phyloP scores from a whole-genome alignment of 2,113 vertebrate genomes.

The Neolamprologus variostigma region DNA sequence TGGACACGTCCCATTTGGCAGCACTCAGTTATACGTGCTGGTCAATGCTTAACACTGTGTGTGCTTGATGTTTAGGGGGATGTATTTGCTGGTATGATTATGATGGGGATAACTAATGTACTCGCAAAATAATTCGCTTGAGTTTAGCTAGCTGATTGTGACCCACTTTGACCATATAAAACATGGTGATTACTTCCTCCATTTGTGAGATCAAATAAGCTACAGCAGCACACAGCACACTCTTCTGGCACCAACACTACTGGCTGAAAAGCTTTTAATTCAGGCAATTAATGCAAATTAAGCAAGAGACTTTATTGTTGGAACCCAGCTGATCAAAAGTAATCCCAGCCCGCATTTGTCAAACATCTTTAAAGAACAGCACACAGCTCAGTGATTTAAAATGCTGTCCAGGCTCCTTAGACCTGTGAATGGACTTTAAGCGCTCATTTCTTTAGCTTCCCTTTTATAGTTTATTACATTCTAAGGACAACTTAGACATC shows the following conservation, averaged over 20 bases:
- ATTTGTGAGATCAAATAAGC: background rate
- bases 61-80: background rate
- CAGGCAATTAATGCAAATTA: background rate
- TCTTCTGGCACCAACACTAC: background rate
- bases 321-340: background rate
- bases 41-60: background rate
- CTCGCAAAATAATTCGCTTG: background rate
- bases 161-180: background rate
- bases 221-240: background rate
- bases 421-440: slow-evolving; percentile 22
- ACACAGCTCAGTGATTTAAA: slow-evolving; percentile 10
- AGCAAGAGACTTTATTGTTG: background rate
- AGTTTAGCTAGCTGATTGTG: background rate
- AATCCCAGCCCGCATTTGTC: background rate
- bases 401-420: background rate
- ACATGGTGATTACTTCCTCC: background rate
- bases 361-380: background rate
- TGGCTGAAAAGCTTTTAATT: background rate
- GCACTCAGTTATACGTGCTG: background rate
- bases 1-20: background rate
- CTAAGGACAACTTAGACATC: background rate
- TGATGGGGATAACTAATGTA: background rate
- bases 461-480: slow-evolving; percentile 25
- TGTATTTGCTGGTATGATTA: background rate
- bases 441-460: background rate